Conservation (phyloP, 2,797 vertebrate species). For the Thaleichthys pacificus region DNA sequence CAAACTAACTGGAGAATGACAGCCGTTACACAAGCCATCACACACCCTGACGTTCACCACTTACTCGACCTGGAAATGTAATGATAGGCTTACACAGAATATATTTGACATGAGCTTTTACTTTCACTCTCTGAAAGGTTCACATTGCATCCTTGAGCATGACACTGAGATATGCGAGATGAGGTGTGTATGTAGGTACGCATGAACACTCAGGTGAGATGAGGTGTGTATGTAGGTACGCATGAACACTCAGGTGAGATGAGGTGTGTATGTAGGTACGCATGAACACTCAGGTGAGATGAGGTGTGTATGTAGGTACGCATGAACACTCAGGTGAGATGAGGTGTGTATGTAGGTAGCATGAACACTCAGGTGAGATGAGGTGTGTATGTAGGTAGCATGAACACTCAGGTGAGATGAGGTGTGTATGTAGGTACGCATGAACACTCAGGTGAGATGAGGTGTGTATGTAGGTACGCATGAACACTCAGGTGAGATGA, state of each 20-base stretch:
- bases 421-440: neutral
- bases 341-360: neutral
- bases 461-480: neutral
- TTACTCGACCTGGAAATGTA: slow-evolving; percentile 37
- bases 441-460: too few relatives aligned
- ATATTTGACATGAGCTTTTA: neutral
- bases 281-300: too few relatives aligned
- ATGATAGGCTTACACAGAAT: neutral
- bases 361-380: too few relatives aligned
- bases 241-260: too few relatives aligned
- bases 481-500: too few relatives aligned
- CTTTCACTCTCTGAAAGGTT: neutral
- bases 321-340: too few relatives aligned
- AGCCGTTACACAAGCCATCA: slow-evolving; percentile 12
- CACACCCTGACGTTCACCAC: slow-evolving; percentile 15
- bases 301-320: neutral
- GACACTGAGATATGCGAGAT: neutral
- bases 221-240: neutral
- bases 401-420: too few relatives aligned
- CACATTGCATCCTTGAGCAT: neutral
- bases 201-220: too few relatives aligned
- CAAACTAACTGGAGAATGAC: slow-evolving; percentile 35
- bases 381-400: neutral
- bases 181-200: neutral
- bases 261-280: neutral